Conservation (phyloP, 1,140 invertebrate genomes). For the Antheraea pernyi region DNA sequence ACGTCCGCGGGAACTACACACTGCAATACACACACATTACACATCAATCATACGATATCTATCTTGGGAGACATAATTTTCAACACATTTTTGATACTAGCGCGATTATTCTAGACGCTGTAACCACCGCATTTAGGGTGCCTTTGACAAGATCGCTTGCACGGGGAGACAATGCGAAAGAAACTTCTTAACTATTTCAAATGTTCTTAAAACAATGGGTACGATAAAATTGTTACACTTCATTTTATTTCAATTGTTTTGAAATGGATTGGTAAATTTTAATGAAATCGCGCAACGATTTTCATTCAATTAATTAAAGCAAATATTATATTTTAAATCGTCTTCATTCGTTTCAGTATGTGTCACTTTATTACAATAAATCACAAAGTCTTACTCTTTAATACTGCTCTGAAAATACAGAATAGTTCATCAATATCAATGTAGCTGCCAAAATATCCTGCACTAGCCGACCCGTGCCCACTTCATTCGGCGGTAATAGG, state of each 20-base stretch:
- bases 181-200: not conserved
- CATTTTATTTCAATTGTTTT: not conserved
- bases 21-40: slow-evolving; percentile 23
- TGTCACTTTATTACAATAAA: too few species aligned
- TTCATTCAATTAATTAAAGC: too few species aligned
- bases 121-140: not conserved
- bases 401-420: too few species aligned
- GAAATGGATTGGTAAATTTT: not conserved
- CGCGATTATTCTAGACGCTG: not conserved
- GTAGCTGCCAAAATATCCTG: not conserved
- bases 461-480: too few species aligned
- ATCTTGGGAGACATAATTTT: not conserved
- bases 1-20: slow-evolving; percentile 38
- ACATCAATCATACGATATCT: slow-evolving; percentile 18
- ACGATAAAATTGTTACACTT: not conserved
- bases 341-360: too few species aligned
- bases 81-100: not conserved
- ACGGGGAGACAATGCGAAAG: not conserved
- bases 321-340: too few species aligned
- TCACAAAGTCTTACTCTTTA: too few species aligned
- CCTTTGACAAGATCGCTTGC: not conserved
- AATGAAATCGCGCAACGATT: not conserved
- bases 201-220: not conserved
- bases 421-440: not conserved
- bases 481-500: too few species aligned